These are phyloP conservation scores for Epizoanthus ramosus DNA, from an alignment of 92 coral and sea anemone species.

Conservation along the genomic window DNA sequence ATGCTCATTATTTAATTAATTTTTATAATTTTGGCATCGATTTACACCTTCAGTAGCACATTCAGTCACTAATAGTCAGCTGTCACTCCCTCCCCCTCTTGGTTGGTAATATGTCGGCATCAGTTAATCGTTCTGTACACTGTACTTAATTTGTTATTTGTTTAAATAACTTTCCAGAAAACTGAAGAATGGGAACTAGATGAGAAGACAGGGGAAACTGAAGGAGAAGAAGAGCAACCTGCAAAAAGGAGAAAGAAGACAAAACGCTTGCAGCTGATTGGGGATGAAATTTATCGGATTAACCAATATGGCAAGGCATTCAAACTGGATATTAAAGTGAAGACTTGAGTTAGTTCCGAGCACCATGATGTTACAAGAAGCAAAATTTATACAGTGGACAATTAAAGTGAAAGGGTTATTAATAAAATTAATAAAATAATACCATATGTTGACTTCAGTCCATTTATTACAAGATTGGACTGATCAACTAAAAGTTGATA, in stretches of 20 bases:
- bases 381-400: too few species aligned
- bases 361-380: too few species aligned
- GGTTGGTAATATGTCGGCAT: not conserved
- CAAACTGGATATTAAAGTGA: constrained; percentile 74
- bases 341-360: constrained; percentile 9
- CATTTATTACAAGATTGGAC: too few species aligned
- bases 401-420: too few species aligned
- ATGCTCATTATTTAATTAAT: too few species aligned
- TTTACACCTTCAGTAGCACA: too few species aligned
- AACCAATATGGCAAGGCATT: constrained; percentile 91
- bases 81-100: not conserved
- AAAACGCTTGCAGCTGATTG: constrained; percentile 69
- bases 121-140: not conserved
- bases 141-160: not conserved
- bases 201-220: constrained; percentile 25
- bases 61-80: too few species aligned
- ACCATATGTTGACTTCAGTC: too few species aligned
- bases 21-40: too few species aligned
- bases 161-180: constrained; percentile 61
- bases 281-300: constrained; percentile 78
- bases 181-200: constrained; percentile 98
- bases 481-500: too few species aligned
- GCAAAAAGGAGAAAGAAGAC: constrained; percentile 61
- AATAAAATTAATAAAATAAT: too few species aligned
- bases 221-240: constrained; percentile 47